A percentile compares a stretch with the other conserved stretches of the same genome.
Conservation (phyloP, 2,888 invertebrate species). For the Amphipoea lucens region DNA sequence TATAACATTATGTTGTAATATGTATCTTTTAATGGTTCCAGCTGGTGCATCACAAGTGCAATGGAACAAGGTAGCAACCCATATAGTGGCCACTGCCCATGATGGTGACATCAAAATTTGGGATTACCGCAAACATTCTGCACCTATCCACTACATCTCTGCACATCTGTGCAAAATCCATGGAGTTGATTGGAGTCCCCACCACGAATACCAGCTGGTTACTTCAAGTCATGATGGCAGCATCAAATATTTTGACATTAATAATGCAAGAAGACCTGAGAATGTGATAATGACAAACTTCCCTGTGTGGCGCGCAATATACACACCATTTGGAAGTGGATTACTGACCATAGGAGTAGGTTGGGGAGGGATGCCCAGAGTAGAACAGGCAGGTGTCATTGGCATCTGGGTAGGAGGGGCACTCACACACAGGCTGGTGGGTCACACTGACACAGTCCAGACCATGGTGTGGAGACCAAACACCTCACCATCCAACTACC, state of each 20-base stretch:
- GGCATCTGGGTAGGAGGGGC: slow-evolving; percentile 90
- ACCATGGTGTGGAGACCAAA: slow-evolving; percentile 98
- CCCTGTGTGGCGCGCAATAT: slow-evolving; percentile 98
- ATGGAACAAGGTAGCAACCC: slow-evolving; percentile 96
- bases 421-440: slow-evolving; percentile 97
- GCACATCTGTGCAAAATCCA: slow-evolving; percentile 97
- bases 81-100: slow-evolving; percentile 97
- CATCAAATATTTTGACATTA: slow-evolving; percentile 98
- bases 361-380: slow-evolving; percentile 94
- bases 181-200: slow-evolving; percentile 98
- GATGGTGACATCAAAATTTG: slow-evolving; percentile 98
- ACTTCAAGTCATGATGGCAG: slow-evolving; percentile 99
- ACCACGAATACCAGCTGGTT: slow-evolving; percentile 95
- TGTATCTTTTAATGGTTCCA: slow-evolving; percentile 71
- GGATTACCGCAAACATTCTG: slow-evolving; percentile 97
- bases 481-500: slow-evolving; percentile 92
- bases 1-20: not conserved
- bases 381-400: slow-evolving; percentile 93
- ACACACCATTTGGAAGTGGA: slow-evolving; percentile 98
- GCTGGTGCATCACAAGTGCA: slow-evolving; percentile 98
- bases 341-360: slow-evolving; percentile 97
- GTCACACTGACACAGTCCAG: slow-evolving; percentile 97
- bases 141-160: slow-evolving; percentile 97
- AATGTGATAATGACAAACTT: slow-evolving; percentile 95
- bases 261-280: slow-evolving; percentile 95